These are phyloP conservation scores for Anoplophora glabripennis DNA, from an alignment of 1,140 invertebrate genomes.

Conservation along the genomic window DNA sequence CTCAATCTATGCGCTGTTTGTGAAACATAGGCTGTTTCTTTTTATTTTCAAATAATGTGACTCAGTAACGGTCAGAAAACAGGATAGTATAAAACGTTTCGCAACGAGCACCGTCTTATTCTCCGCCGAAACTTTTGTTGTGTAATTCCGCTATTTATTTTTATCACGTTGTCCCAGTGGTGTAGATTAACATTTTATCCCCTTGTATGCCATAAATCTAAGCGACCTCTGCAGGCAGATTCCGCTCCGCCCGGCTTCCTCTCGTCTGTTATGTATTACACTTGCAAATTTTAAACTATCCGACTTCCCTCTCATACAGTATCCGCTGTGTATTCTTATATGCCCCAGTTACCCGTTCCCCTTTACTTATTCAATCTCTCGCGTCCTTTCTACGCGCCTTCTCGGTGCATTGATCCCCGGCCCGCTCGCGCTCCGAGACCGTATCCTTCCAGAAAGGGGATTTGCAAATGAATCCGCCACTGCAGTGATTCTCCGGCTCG, in stretches of 20 bases:
- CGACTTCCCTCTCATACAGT: background rate
- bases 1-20: too few relatives aligned
- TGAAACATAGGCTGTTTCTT: too few relatives aligned
- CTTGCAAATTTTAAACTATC: too few relatives aligned
- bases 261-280: too few relatives aligned
- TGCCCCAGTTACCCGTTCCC: background rate
- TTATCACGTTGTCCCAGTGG: background rate
- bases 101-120: too few relatives aligned
- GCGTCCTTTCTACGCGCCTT: background rate
- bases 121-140: background rate
- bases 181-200: background rate
- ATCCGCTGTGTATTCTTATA: background rate
- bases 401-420: background rate
- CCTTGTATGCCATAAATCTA: background rate
- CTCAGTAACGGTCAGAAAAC: too few relatives aligned
- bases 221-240: background rate
- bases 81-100: too few relatives aligned
- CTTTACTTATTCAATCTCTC: background rate
- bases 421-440: background rate
- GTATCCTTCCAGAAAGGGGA: background rate
- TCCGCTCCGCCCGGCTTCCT: background rate
- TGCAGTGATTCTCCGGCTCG: background rate
- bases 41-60: too few relatives aligned
- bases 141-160: conserved; percentile 1
- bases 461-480: background rate